phyloP scores from a whole-genome alignment of 2,113 vertebrate genomes.

The Vicugna pacos region DNA sequence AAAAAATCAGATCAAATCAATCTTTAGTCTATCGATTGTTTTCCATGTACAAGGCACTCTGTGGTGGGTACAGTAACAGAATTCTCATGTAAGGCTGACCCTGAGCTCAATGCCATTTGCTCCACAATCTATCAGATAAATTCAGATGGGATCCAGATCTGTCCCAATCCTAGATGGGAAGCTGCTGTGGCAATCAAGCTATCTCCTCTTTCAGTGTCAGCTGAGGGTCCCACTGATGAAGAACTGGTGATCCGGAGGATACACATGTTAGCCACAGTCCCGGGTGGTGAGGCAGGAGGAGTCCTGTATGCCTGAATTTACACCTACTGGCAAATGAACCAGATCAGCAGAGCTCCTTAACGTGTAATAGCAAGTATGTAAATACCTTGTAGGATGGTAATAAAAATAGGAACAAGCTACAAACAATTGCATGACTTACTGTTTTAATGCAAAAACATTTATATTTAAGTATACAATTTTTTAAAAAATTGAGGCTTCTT shows the following conservation, averaged over 20 bases:
- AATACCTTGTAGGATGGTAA: not conserved
- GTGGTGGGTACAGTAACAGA: not conserved
- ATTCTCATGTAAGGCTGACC: not conserved
- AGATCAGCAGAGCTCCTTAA: not conserved
- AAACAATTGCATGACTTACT: constrained; percentile 6
- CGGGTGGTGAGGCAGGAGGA: not conserved
- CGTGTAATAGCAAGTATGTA: not conserved
- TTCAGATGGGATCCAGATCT: not conserved
- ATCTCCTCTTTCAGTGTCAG: not conserved
- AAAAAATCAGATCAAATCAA: not conserved
- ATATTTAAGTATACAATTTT: constrained; percentile 24
- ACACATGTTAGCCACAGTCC: not conserved
- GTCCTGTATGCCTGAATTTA: not conserved
- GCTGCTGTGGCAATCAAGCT: not conserved
- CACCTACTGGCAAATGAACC: not conserved
- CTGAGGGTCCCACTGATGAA: not conserved
- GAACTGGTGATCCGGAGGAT: not conserved
- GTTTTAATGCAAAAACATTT: constrained; percentile 54
- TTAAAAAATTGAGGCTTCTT: constrained; percentile 7
- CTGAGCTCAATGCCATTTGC: constrained; percentile 43
- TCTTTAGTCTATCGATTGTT: not conserved
- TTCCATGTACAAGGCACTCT: not conserved
- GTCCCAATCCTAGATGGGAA: not conserved
- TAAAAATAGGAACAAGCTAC: constrained; percentile 47
- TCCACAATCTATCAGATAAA: not conserved